Conservation (phyloP, 2,888 invertebrate species). For the Drosophila emarginata region DNA sequence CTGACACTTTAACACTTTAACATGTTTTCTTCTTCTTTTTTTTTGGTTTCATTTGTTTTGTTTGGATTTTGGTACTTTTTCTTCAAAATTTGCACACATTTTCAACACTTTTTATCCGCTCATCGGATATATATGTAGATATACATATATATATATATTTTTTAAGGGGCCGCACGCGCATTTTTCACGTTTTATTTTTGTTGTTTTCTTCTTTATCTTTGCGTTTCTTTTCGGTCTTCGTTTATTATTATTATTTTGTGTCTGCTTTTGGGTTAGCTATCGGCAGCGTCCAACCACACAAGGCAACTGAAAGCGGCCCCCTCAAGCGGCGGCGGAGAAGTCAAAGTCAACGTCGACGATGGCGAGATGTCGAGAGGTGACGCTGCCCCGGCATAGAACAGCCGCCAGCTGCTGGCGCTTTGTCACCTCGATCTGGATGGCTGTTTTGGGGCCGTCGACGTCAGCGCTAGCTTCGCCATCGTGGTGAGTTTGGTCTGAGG, state of each 20-base stretch:
- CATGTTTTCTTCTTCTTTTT: background rate
- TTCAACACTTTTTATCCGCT: slow-evolving; percentile 3
- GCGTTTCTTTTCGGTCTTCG: slow-evolving; percentile 17
- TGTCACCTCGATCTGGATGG: slow-evolving; percentile 56
- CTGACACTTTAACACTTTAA: slow-evolving; percentile 22
- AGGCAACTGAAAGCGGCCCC: slow-evolving; percentile 60
- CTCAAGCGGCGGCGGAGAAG: slow-evolving; percentile 25
- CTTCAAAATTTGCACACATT: background rate
- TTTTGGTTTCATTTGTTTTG: slow-evolving; percentile 1
- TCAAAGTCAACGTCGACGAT: slow-evolving; percentile 33
- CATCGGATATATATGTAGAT: background rate
- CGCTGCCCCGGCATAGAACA: background rate
- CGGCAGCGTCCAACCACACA: slow-evolving; percentile 67
- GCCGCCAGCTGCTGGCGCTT: slow-evolving; percentile 45
- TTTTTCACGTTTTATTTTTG: slow-evolving; percentile 9
- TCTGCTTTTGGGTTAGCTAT: slow-evolving; percentile 54
- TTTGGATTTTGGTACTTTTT: background rate
- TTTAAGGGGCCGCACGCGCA: slow-evolving; percentile 11
- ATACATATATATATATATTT: background rate
- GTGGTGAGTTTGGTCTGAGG: slow-evolving; percentile 53
- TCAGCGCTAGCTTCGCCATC: slow-evolving; percentile 24
- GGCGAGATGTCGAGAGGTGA: slow-evolving; percentile 12
- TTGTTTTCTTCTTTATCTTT: background rate
- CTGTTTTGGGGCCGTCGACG: slow-evolving; percentile 3
- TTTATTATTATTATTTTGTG: slow-evolving; percentile 24